Conservation (phyloP, 2,797 vertebrate genomes). For the Staurois parvus region DNA sequence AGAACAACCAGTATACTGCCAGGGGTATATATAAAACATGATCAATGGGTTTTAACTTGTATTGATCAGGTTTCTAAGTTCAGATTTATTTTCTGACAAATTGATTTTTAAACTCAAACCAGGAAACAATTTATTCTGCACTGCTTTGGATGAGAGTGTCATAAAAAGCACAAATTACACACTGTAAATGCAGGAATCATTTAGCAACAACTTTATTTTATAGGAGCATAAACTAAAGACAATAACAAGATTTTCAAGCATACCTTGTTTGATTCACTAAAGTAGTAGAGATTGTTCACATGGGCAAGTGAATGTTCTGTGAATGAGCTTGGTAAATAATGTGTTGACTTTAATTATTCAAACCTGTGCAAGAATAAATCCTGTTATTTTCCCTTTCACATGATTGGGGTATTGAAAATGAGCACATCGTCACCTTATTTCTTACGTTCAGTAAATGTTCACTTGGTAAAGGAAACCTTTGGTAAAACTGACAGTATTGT, state of each 20-base stretch:
- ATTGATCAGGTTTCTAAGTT: conserved; percentile 60
- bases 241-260: conserved; percentile 18
- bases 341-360: neutral
- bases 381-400: too few species aligned
- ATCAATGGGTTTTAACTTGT: conserved; percentile 59
- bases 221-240: conserved; percentile 2
- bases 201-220: conserved; percentile 17
- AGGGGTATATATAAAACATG: conserved; percentile 53
- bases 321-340: neutral
- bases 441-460: too few species aligned
- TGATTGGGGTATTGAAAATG: too few species aligned
- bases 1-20: conserved; percentile 47
- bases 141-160: neutral
- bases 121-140: conserved; percentile 54
- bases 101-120: conserved; percentile 49
- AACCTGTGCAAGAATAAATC: too few species aligned
- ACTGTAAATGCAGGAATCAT: conserved; percentile 37
- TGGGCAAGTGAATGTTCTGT: neutral
- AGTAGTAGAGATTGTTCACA: neutral
- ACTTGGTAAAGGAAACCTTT: too few species aligned
- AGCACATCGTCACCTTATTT: too few species aligned
- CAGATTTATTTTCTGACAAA: conserved; percentile 58
- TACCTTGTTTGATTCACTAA: neutral
- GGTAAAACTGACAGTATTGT: too few species aligned
- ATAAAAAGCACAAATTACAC: conserved; percentile 49